phyloP scores from a whole-genome alignment of 2,888 invertebrate genomes.

The Horisme vitalbata region DNA sequence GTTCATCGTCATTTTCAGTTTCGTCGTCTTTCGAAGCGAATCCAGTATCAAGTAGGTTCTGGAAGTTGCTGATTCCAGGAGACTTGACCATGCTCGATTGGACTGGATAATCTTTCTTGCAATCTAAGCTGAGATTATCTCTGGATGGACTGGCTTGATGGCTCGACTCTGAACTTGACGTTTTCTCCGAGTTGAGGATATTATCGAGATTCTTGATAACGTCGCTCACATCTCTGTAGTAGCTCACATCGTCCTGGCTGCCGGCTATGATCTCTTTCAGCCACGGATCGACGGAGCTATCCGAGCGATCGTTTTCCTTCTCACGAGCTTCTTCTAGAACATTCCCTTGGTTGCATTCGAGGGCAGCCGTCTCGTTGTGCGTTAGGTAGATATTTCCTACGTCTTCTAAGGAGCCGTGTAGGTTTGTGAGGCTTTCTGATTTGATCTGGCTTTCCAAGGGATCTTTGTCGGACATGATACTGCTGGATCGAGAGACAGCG shows the following conservation, averaged over 20 bases:
- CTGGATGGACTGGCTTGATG: conserved; percentile 80
- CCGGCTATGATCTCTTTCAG: conserved; percentile 82
- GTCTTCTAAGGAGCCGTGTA: conserved; percentile 87
- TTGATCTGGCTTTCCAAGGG: conserved; percentile 66
- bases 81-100: conserved; percentile 74
- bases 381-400: conserved; percentile 75
- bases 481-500: conserved; percentile 67
- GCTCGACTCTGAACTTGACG: conserved; percentile 83
- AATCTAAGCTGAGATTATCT: conserved; percentile 74
- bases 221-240: conserved; percentile 84
- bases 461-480: conserved; percentile 72
- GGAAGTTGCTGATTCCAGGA: conserved; percentile 74
- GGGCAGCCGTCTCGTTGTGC: conserved; percentile 65
- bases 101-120: conserved; percentile 70
- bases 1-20: conserved; percentile 56
- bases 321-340: conserved; percentile 59
- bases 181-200: conserved; percentile 84
- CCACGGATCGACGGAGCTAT: conserved; percentile 83
- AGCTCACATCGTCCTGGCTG: conserved; percentile 83
- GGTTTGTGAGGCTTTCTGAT: conserved; percentile 84
- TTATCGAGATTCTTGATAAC: conserved; percentile 86
- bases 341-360: conserved; percentile 73
- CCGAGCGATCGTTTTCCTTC: conserved; percentile 64
- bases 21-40: conserved; percentile 49
- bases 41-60: conserved; percentile 64